Evolutionary conservation across 2,113 vertebrate species (phyloP).

Genomic region (Ammodytes dubius): DNA sequence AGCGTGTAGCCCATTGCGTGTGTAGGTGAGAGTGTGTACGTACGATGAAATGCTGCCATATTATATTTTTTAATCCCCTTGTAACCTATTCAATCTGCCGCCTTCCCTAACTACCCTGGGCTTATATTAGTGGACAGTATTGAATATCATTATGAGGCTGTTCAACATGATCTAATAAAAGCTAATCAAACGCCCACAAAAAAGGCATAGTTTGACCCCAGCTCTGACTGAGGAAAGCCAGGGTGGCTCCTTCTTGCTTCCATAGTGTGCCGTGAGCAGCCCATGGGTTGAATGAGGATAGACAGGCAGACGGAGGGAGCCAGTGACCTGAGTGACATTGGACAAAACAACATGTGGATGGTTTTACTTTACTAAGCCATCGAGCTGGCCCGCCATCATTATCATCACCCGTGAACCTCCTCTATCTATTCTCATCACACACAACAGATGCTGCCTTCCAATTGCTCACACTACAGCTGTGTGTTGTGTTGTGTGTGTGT

Average conservation of each 20-base stretch:
- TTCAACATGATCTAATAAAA: constrained; percentile 62
- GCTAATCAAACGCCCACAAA: constrained; percentile 34
- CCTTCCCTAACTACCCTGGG: constrained; percentile 39
- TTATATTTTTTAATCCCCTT: constrained; percentile 48
- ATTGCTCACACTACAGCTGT: constrained; percentile 74
- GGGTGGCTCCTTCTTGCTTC: constrained; percentile 5
- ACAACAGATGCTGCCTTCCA: constrained; percentile 82
- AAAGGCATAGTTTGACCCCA: constrained; percentile 3
- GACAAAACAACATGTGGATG: constrained; percentile 75
- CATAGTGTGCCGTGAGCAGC: constrained; percentile 14
- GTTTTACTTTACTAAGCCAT: constrained; percentile 78
- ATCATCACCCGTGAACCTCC: constrained; percentile 72
- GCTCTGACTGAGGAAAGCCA: not conserved
- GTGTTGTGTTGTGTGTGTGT: constrained; percentile 10
- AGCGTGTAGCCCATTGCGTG: constrained; percentile 12
- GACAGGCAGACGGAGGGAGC: constrained; percentile 48
- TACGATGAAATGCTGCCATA: constrained; percentile 55
- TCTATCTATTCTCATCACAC: constrained; percentile 81
- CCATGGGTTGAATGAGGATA: constrained; percentile 51
- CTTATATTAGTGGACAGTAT: constrained; percentile 66
- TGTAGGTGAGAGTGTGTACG: constrained; percentile 14
- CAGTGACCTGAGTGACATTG: constrained; percentile 81
- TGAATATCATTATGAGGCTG: constrained; percentile 51
- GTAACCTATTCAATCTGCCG: constrained; percentile 72
- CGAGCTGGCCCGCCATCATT: constrained; percentile 77